Evolutionary conservation across 2,113 vertebrate genomes (phyloP).

Genomic region (Ivindomyrus marchei): DNA sequence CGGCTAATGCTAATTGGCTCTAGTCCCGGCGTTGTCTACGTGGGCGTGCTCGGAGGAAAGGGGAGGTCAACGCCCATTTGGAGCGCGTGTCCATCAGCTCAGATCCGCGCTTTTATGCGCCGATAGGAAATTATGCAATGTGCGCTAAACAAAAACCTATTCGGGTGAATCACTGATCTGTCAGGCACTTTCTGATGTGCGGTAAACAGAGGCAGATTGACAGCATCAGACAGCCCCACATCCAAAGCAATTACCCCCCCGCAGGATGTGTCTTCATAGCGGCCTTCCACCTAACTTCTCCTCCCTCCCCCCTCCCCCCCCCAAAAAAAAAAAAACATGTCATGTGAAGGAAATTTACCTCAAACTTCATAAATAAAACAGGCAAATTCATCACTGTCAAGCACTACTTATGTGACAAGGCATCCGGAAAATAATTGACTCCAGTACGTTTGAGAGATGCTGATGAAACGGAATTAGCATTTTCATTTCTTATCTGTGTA

Average conservation of each 20-base stretch:
- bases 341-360: slow-evolving; percentile 6
- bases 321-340: neutral
- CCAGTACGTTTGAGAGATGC: neutral
- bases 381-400: neutral
- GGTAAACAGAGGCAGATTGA: neutral
- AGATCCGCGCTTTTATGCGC: neutral
- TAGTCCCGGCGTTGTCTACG: neutral
- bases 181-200: neutral
- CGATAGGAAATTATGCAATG: neutral
- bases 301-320: neutral
- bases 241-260: neutral
- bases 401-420: neutral
- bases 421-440: slow-evolving; percentile 13
- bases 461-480: slow-evolving; percentile 17
- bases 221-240: neutral
- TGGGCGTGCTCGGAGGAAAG: neutral
- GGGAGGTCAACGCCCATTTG: neutral
- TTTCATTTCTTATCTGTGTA: slow-evolving; percentile 28
- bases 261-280: neutral
- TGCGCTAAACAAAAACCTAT: neutral
- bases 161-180: neutral
- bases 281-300: neutral
- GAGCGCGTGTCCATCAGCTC: neutral
- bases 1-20: neutral
- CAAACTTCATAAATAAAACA: slow-evolving; percentile 15